Base-by-base conservation (phyloP, 2,113 vertebrate genomes). In the Amphilophus citrinellus region DNA sequence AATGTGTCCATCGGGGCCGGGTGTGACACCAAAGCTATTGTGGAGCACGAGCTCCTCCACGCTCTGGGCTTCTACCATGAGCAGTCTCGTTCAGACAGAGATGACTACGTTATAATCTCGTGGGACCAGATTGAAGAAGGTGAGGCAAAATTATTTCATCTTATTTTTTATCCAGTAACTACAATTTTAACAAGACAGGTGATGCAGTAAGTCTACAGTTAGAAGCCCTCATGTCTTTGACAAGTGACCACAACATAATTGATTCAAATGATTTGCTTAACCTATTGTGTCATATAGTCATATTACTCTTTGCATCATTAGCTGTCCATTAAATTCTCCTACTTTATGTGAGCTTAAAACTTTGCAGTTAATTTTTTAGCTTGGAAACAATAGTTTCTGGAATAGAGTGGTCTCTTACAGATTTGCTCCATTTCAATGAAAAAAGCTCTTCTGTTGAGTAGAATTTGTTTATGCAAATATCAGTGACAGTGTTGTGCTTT, bases 11-110 rank as follows among this genome's bases (percentile, higher is more conserved):
- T 98, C 57, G 98, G 97, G 0, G 0, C 1, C 0, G 0, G 96
- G 0, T 98, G 98, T 92, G 98, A 97, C 94, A 91, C 96, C 17
- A 98, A 96, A 89, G 97, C 96, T 35, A 94, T 97, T 14, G 96
- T 99, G 50, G 94, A 98, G 71, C 98, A 99, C 2, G 98, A 98
- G 87, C 57, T 99, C 37, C 93, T 99, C 17, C 98, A 99, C 0
- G 97, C 98, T 37, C 76, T 99, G 84, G 98, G 98, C 39, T 98
- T 99, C 91, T 98, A 97, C 77, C 98, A 99, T 0, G 98, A 98
- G 77, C 98, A 99, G 90, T 98, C 98, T 0, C 96, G 97, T 73
- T 96, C 83, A 3, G 98, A 99, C 85, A 93, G 98, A 30, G 98
- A 99, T 65, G 97, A 98, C 89, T 98, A 99, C 0, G 97, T 99